phyloP scores from a whole-genome alignment of 2,797 vertebrate genomes.

The Cynopterus sphinx region DNA sequence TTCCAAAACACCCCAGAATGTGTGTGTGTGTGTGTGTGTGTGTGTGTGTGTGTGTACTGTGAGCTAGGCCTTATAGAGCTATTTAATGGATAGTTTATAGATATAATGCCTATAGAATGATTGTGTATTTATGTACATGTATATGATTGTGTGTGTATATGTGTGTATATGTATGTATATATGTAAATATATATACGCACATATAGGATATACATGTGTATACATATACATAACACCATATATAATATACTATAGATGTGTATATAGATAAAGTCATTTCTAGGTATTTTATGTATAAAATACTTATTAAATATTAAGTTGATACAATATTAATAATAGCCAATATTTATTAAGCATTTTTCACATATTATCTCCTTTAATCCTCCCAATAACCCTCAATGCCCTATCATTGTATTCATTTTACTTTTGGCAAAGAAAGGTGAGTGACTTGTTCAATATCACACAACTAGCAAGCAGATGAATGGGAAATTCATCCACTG shows the following conservation, averaged over 20 bases:
- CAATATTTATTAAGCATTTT: conserved; percentile 28
- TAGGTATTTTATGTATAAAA: conserved; percentile 21
- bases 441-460: background rate
- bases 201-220: background rate
- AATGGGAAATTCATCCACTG: background rate
- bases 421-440: conserved; percentile 15
- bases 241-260: background rate
- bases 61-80: background rate
- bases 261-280: background rate
- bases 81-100: conserved; percentile 3
- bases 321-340: background rate
- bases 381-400: background rate
- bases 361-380: background rate
- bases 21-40: background rate
- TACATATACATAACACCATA: background rate
- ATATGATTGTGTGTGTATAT: background rate
- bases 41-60: background rate
- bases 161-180: background rate
- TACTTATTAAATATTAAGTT: background rate
- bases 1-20: background rate
- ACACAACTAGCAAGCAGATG: background rate
- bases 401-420: background rate
- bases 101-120: background rate
- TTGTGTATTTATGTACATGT: background rate
- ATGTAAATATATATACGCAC: background rate